Base-by-base conservation (phyloP, 2,113 vertebrate species). In the Zeus faber region DNA sequence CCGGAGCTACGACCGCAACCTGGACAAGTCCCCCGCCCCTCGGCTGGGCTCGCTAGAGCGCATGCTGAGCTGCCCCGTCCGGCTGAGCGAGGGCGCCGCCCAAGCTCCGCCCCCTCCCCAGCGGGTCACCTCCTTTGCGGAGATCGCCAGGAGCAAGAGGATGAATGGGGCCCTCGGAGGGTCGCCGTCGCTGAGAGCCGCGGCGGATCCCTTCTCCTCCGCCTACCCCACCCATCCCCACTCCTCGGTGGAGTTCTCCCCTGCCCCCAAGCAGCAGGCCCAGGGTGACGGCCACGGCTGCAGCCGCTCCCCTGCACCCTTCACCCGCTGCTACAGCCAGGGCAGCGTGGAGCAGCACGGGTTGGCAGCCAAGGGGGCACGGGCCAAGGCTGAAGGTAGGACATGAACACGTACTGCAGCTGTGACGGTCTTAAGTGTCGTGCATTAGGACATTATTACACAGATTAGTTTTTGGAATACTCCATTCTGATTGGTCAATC, bases 1-100 rank as follows among this genome's bases (percentile, higher is more conserved):
- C 13, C 91, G 94, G 33, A 99, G 97, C 85, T 99, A 97, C 0
- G 97, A 98, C n/a, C 95, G 94, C 52, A 91, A 92, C 82, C 88
- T 98, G 47, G 91, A 94, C 65, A 89, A 89, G 65, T 92, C 91
- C 45, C 92, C 92, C 1, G 55, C 89, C 0, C 77, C 79, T 5
- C 87, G 91, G 2, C 79, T 95, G 39, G 93, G 94, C 3, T 93
- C 96, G 0, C 73, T 97, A 77, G 96, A 98, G 72, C 92, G 95
- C 37, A 96, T 99, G 96, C 71, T 98, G 68, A 99, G 97, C 81
- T 99, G 97, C 67, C 97, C 95, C 0, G 90, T 97, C 8, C 91
- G 93, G 47, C 86, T 99, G 50, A 97, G 95, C 26, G 94, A 98
- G 40, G 91, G 23, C 60, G 76, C 4, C 47, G 62, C 23, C 77